phyloP scores from a whole-genome alignment of 2,888 invertebrate species.

The Frankliniella fusca region DNA sequence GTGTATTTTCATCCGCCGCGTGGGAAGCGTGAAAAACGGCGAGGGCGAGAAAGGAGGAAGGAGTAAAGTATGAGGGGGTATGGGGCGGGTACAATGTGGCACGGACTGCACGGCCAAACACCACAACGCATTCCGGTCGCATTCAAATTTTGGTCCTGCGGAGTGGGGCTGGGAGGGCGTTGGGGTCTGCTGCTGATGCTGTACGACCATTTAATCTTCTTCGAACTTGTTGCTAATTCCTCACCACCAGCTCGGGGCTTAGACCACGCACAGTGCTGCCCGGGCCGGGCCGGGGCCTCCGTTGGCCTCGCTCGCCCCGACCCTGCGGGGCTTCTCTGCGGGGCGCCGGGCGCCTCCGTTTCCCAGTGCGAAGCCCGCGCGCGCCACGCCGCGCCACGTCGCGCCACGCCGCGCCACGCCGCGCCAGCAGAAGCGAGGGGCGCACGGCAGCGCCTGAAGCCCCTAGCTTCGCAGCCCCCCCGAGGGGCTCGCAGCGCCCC shows the following conservation, averaged over 20 bases:
- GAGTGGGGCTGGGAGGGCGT: background rate
- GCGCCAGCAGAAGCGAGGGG: background rate
- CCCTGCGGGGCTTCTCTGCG: background rate
- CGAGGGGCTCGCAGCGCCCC: background rate
- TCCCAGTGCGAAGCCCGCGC: background rate
- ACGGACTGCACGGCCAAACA: too few relatives aligned
- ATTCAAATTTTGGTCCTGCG: background rate
- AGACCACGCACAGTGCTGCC: background rate
- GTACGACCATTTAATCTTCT: background rate
- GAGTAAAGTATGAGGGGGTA: too few relatives aligned
- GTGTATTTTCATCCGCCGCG: too few relatives aligned
- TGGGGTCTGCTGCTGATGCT: background rate
- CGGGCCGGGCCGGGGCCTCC: background rate
- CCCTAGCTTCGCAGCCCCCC: background rate
- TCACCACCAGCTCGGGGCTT: background rate
- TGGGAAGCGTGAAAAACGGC: too few relatives aligned
- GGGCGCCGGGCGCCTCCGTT: background rate
- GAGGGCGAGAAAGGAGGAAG: too few relatives aligned
- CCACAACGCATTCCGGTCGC: background rate
- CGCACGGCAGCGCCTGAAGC: background rate
- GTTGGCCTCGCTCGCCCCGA: background rate
- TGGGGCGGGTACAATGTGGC: too few relatives aligned
- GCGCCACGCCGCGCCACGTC: background rate
- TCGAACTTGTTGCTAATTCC: constrained; percentile 6
- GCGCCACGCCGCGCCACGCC: background rate